phyloP scores from a whole-genome alignment of 2,888 invertebrate genomes.

The Alitta virens region DNA sequence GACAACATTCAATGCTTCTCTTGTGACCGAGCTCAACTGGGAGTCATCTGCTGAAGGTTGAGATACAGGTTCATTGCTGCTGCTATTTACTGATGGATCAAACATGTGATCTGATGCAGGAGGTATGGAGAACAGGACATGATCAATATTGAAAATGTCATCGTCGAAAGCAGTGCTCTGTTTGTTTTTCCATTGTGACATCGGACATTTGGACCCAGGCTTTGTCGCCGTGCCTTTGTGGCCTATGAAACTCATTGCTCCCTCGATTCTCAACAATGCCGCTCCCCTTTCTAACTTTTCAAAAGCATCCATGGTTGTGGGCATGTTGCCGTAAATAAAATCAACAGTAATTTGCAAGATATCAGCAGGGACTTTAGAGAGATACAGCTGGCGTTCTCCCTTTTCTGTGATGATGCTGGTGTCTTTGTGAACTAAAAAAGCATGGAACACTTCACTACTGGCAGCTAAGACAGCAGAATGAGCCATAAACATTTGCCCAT shows the following conservation, averaged over 20 bases:
- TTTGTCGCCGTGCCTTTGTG: background rate
- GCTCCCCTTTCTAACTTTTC: slow-evolving; percentile 22
- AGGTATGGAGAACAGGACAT: too few species aligned
- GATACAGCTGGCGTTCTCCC: slow-evolving; percentile 4
- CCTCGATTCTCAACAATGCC: slow-evolving; percentile 18
- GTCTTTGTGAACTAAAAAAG: slow-evolving; percentile 3
- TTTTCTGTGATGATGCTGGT: background rate
- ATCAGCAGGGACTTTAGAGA: slow-evolving; percentile 4
- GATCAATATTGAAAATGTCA: too few species aligned
- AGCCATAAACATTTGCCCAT: slow-evolving; percentile 21
- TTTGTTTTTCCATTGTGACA: background rate
- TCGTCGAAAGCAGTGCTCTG: too few species aligned
- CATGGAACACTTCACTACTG: slow-evolving; percentile 23
- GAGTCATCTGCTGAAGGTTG: too few species aligned
- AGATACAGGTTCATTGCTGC: too few species aligned
- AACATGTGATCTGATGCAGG: too few species aligned
- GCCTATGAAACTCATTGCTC: slow-evolving; percentile 11
- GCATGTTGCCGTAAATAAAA: slow-evolving; percentile 28
- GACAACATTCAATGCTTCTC: too few species aligned
- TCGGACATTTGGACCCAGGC: background rate
- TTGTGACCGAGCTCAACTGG: too few species aligned
- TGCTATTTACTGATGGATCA: too few species aligned
- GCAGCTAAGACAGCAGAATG: slow-evolving; percentile 28
- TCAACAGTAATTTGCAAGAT: slow-evolving; percentile 25
- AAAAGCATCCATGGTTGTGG: slow-evolving; percentile 12